phyloP scores from a whole-genome alignment of 2,113 vertebrate species.

The Geothlypis trichas region DNA sequence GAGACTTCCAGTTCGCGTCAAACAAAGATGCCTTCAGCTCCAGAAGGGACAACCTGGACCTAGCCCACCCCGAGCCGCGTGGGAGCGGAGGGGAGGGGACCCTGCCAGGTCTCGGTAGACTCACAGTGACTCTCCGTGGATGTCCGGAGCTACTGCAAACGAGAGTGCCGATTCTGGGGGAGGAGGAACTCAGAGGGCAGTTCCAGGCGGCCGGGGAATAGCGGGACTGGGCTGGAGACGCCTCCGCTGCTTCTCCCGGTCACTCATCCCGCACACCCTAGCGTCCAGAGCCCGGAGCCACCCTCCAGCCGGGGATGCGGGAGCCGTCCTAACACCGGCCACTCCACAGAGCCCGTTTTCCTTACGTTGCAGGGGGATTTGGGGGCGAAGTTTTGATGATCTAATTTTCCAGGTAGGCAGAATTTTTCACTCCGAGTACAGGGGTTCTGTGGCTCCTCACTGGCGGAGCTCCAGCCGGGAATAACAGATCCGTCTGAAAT shows the following conservation, averaged over 20 bases:
- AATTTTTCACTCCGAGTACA: neutral
- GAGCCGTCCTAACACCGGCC: neutral
- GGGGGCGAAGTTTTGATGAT: neutral
- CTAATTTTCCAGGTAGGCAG: slow-evolving; percentile 49
- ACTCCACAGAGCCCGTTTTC: neutral
- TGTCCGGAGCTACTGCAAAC: neutral
- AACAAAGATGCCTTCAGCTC: neutral
- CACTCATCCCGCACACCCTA: neutral
- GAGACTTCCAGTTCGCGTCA: neutral
- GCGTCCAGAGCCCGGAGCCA: neutral
- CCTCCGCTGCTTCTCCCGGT: neutral
- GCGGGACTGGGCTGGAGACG: neutral
- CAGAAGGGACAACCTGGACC: neutral
- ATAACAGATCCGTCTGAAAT: neutral
- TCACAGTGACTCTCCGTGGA: slow-evolving; percentile 63
- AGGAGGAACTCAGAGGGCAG: slow-evolving; percentile 26
- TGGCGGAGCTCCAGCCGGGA: accelerated
- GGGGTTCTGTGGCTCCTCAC: accelerated
- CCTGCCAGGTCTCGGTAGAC: neutral
- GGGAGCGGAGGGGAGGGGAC: neutral
- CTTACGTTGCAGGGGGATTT: accelerated
- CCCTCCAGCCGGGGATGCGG: neutral
- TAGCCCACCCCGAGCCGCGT: neutral
- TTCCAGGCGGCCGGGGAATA: neutral
- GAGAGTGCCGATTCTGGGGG: neutral